Evolutionary conservation across 2,888 invertebrate genomes (phyloP).

Genomic region (Urechis unicinctus): DNA sequence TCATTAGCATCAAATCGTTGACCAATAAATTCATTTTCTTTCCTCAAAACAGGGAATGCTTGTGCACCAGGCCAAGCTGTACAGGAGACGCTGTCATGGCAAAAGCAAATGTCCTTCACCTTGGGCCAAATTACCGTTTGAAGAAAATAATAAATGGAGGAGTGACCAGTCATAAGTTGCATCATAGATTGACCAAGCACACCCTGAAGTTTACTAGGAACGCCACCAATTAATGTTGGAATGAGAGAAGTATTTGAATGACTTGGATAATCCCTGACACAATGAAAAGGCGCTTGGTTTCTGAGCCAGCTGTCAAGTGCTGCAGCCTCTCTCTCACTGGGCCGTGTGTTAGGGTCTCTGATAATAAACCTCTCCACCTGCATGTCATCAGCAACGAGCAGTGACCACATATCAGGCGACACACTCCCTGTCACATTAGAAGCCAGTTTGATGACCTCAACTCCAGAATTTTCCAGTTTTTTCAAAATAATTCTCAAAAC

Average conservation of each 20-base stretch:
- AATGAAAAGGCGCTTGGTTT: constrained; percentile 13
- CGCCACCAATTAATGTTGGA: constrained; percentile 19
- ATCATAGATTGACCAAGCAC: constrained; percentile 5
- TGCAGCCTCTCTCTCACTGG: constrained; percentile 18
- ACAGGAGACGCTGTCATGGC: constrained; percentile 25
- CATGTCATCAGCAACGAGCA: constrained; percentile 19
- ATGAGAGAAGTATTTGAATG: constrained; percentile 12
- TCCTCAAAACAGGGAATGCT: constrained; percentile 19
- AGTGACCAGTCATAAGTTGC: constrained; percentile 11
- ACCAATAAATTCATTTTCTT: constrained; percentile 20
- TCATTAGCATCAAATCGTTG: constrained; percentile 23
- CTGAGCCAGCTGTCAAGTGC: constrained; percentile 19
- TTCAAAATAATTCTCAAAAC: constrained; percentile 12
- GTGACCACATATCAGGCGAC: constrained; percentile 19
- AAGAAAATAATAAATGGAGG: constrained; percentile 12
- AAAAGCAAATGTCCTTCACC: constrained; percentile 11
- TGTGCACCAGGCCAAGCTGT: constrained; percentile 10
- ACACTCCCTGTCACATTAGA: constrained; percentile 5
- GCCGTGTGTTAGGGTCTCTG: constrained; percentile 17
- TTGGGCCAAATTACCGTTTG: constrained; percentile 16
- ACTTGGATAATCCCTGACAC: constrained; percentile 22
- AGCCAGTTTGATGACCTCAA: constrained; percentile 18
- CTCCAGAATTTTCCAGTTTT: constrained; percentile 19
- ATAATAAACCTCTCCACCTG: constrained; percentile 20
- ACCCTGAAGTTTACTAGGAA: constrained; percentile 3